Conservation (phyloP, 2,888 invertebrate species). For the Drosophila diplacantha region DNA sequence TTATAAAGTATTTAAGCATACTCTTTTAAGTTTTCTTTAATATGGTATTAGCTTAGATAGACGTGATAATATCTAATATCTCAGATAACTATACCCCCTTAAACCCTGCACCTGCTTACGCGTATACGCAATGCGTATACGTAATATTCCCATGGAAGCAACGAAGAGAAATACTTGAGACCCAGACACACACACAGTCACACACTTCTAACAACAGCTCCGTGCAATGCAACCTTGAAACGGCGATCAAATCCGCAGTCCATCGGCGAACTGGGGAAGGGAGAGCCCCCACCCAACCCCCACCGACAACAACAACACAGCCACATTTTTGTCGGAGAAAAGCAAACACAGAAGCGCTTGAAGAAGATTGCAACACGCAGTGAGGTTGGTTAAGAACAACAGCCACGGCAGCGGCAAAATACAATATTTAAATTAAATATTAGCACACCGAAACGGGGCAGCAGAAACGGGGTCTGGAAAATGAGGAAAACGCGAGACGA, state of each 20-base stretch:
- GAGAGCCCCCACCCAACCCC: constrained; percentile 7
- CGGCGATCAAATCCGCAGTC: constrained; percentile 41
- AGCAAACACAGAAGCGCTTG: constrained; percentile 46
- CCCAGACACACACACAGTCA: constrained; percentile 40
- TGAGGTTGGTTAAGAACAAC: constrained; percentile 67
- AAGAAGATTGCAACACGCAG: constrained; percentile 54
- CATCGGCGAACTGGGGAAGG: constrained; percentile 5
- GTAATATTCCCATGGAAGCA: constrained; percentile 42
- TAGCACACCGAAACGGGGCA: constrained; percentile 54
- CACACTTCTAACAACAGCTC: constrained; percentile 29
- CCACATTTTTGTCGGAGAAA: constrained; percentile 26
- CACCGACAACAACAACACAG: constrained; percentile 7
- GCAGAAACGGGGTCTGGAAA: constrained; percentile 27
- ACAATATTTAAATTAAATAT: constrained; percentile 71
- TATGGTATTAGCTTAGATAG: no score
- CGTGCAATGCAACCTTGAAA: constrained; percentile 57
- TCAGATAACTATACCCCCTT: not conserved
- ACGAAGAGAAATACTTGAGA: constrained; percentile 49
- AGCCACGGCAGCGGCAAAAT: constrained; percentile 27
- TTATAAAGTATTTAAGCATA: not conserved
- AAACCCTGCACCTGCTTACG: constrained; percentile 14
- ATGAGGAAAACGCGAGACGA: constrained; percentile 38
- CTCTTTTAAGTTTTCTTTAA: no score
- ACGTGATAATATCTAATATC: rapidly evolving
- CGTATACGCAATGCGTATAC: constrained; percentile 60